These are phyloP conservation scores for Falco rusticolus DNA, from an alignment of 2,797 vertebrate species.

Conservation along the genomic window DNA sequence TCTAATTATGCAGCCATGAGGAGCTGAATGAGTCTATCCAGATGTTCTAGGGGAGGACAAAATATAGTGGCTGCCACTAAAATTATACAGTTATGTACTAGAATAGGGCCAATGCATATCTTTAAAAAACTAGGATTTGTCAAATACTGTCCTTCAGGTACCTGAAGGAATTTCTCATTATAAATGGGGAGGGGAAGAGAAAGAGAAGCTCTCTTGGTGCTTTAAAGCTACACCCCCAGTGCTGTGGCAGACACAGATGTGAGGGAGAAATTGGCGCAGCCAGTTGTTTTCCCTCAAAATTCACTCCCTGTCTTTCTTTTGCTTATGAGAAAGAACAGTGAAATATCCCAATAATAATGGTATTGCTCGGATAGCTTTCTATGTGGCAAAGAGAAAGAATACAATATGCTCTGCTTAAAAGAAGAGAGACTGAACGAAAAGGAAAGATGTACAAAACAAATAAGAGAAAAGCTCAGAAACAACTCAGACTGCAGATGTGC, in stretches of 20 bases:
- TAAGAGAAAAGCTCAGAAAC: conserved; percentile 7
- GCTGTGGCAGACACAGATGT: neutral
- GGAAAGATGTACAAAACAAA: neutral
- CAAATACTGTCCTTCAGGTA: neutral
- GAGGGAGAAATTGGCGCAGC: neutral
- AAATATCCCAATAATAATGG: neutral
- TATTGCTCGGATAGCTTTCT: neutral
- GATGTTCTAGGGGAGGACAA: conserved; percentile 20
- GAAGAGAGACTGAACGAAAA: neutral
- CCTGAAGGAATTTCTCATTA: neutral
- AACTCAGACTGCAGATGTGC: conserved; percentile 46
- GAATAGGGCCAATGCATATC: neutral
- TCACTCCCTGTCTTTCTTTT: neutral
- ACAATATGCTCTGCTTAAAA: neutral
- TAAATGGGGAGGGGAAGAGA: neutral
- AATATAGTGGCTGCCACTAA: neutral
- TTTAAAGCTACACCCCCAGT: neutral
- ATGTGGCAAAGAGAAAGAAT: neutral
- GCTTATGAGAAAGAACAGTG: neutral
- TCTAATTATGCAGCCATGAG: conserved; percentile 11
- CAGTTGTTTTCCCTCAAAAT: neutral
- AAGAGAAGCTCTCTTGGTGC: neutral
- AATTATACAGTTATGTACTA: neutral
- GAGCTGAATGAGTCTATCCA: conserved; percentile 5
- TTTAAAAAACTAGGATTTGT: neutral